These are phyloP conservation scores for Teinopalpus imperialis DNA, from an alignment of 2,888 invertebrate genomes.

Conservation along the genomic window DNA sequence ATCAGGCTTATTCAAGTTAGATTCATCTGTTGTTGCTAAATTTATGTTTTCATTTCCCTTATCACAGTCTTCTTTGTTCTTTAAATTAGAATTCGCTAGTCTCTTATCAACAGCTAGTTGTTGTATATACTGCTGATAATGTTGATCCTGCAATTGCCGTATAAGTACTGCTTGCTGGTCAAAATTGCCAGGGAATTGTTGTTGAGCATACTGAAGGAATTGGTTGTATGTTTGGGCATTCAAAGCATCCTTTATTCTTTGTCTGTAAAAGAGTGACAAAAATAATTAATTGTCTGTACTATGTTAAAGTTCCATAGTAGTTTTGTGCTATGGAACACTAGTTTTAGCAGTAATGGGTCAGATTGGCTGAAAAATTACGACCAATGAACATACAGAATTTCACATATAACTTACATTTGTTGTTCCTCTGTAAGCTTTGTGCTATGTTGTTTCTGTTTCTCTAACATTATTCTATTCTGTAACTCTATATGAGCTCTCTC, in stretches of 20 bases:
- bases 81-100: conserved; percentile 61
- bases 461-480: conserved; percentile 82
- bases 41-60: conserved; percentile 40
- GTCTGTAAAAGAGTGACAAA: conserved; percentile 59
- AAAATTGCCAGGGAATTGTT: conserved; percentile 93
- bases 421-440: conserved; percentile 84
- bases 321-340: no score
- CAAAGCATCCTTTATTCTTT: conserved; percentile 96
- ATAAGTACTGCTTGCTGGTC: conserved; percentile 97
- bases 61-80: conserved; percentile 42
- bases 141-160: conserved; percentile 97
- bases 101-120: conserved; percentile 86
- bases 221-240: conserved; percentile 96
- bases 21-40: conserved; percentile 48
- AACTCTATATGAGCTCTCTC: conserved; percentile 80
- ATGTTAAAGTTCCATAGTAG: no score
- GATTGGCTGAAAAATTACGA: no score
- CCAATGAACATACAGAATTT: no score
- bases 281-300: no score
- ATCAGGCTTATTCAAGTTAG: conserved; percentile 60
- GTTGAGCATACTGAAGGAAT: conserved; percentile 95
- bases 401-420: conserved; percentile 81
- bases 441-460: conserved; percentile 84
- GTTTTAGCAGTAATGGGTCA: no score
- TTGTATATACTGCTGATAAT: conserved; percentile 99